Percentiles rank a stretch among this genome's conserved stretches.
Evolutionary conservation across 92 coral and sea anemone genomes (phyloP).

Genomic region (Actinernus sp.): DNA sequence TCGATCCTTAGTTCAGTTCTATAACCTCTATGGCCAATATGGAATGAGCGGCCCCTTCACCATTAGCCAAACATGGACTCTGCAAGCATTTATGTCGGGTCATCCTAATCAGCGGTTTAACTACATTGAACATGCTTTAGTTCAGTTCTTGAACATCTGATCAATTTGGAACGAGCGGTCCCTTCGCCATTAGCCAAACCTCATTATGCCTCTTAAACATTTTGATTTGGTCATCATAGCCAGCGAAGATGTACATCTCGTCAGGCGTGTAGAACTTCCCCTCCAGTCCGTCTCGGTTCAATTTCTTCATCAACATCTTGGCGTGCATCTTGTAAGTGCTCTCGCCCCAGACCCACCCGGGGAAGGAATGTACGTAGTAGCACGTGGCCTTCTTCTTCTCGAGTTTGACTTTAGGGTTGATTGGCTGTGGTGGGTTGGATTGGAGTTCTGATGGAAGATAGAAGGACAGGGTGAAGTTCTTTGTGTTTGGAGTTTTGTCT

Average conservation of each 20-base stretch:
- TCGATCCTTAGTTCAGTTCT: too few relatives aligned
- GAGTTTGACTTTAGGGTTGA: conserved; percentile 12
- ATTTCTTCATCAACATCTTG: conserved; percentile 10
- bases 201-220: conserved; percentile 55
- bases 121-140: too few relatives aligned
- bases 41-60: too few relatives aligned
- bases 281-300: conserved; percentile 26
- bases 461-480: conserved; percentile 56
- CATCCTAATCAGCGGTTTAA: too few relatives aligned
- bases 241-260: conserved; percentile 39
- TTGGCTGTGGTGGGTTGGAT: conserved; percentile 33
- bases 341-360: conserved; percentile 33
- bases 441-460: conserved; percentile 28
- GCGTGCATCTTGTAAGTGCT: conserved; percentile 8
- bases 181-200: too few relatives aligned
- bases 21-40: too few relatives aligned
- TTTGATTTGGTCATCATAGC: conserved; percentile 48
- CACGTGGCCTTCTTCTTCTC: not conserved
- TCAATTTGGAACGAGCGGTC: too few relatives aligned
- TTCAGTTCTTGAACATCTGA: too few relatives aligned
- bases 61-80: too few relatives aligned
- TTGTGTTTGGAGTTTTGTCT: not conserved
- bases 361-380: conserved; percentile 40
- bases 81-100: too few relatives aligned
- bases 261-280: conserved; percentile 15